phyloP scores from a whole-genome alignment of 2,113 vertebrate genomes.

The Peromyscus leucopus region DNA sequence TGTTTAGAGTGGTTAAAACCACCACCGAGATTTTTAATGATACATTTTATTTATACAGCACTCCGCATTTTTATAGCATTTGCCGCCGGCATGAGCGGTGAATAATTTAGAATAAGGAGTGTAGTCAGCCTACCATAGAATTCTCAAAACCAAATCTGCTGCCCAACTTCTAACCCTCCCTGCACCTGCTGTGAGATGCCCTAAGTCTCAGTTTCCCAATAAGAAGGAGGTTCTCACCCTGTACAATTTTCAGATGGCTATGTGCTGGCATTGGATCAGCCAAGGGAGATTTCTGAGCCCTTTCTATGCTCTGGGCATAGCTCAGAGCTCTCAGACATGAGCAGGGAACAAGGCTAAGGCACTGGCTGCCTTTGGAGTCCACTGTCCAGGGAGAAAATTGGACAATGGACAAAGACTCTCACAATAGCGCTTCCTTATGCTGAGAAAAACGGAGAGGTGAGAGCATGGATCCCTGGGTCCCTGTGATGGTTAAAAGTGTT shows the following conservation, averaged over 20 bases:
- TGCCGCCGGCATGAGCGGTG: background rate
- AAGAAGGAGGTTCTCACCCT: background rate
- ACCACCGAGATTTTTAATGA: background rate
- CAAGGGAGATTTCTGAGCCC: rapidly evolving
- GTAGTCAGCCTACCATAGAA: background rate
- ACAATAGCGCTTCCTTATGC: background rate
- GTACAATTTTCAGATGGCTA: rapidly evolving
- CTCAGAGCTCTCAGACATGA: background rate
- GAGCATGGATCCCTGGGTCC: background rate
- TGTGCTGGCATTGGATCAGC: rapidly evolving
- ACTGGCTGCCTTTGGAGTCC: background rate
- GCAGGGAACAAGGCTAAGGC: background rate
- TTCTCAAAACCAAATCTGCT: background rate
- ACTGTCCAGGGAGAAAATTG: background rate
- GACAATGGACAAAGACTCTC: background rate
- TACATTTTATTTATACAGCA: constrained; percentile 2
- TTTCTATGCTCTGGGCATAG: background rate
- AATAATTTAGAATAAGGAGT: background rate
- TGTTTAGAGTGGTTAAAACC: constrained; percentile 17
- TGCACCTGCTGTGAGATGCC: background rate
- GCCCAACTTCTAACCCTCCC: background rate
- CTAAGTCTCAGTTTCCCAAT: background rate
- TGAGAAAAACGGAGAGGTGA: background rate
- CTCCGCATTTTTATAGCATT: background rate
- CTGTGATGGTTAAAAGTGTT: background rate